Base-by-base conservation (phyloP, 2,888 invertebrate species). In the Agrotis clavis region DNA sequence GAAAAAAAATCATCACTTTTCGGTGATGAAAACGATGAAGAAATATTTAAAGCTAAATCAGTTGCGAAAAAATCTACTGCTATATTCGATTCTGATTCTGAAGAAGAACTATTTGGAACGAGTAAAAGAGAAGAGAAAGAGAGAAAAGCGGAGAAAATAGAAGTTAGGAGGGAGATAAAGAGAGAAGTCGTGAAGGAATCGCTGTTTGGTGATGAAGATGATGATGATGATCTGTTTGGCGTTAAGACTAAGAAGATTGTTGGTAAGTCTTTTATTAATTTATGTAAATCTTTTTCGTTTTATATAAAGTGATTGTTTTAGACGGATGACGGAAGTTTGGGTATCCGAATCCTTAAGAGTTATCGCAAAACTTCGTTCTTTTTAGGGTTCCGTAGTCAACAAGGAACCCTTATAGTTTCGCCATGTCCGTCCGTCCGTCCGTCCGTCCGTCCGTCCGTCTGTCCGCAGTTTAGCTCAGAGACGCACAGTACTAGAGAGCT, bases 161-260 rank as follows among this genome's bases (percentile, higher is more conserved):
- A 87, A 56, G 86, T 88, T 1, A 79, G 79, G 77, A 79, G 71
- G 75, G 75, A 79, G 18, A 87, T 87, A 0, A 78, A 21, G 77
- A 75, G 74, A 74, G 78, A 81, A 75, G 76, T 79, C 41, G 88
- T 89, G 7, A 92, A 91, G 77, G 83, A 80, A 41, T 90, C 92
- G 16, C 83, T 96, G 47, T 96, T 96, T 57, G 93, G 92, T 65
- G 95, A 95, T 83, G 94, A 92, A 56, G 91, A 91, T 70, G 91
- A 93, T 68, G 94, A 92, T 79, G 93, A 93, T 78, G 93, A 94
- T 76, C 79, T 96, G 21, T 96, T 95, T 83, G 91, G 90, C 2
- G 86, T 85, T 5, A 93, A 90, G 78, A 79, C 83, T 19, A 89
- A 87, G 71, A 91, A 86, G 68, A 59, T 19, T 61, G 67, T 73